A percentile compares a stretch with the other conserved stretches of the same genome.
Evolutionary conservation across 2,797 vertebrate species (phyloP).

Genomic region (Natrix natrix): DNA sequence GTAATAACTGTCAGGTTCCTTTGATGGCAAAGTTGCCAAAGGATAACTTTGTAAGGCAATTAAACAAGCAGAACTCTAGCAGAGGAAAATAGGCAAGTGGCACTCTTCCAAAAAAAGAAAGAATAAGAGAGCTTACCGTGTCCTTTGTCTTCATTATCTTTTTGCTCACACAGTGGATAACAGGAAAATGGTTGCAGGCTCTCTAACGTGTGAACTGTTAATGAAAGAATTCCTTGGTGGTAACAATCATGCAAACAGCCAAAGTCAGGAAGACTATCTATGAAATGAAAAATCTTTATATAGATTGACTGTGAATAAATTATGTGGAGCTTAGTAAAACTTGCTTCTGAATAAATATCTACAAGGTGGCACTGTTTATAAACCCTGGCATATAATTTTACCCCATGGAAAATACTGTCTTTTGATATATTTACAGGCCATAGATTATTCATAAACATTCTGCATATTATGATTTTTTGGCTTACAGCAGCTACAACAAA

Average conservation of each 20-base stretch:
- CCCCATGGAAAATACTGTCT: neutral
- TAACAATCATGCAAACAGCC: neutral
- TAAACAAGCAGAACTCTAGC: constrained; percentile 2
- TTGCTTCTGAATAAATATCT: neutral
- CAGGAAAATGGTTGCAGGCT: neutral
- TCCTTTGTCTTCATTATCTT: constrained; percentile 28
- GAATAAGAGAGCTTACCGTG: neutral
- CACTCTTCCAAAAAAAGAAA: constrained; percentile 3
- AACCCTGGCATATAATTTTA: neutral
- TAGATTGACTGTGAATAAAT: neutral
- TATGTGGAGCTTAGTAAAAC: neutral
- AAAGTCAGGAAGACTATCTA: neutral
- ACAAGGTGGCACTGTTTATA: neutral
- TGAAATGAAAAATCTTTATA: constrained; percentile 4
- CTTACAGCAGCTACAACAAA: neutral
- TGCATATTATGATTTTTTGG: neutral
- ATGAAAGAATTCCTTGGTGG: neutral
- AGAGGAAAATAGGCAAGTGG: neutral
- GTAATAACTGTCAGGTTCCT: neutral
- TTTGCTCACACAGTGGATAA: constrained; percentile 2
- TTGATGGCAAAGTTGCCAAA: constrained; percentile 9
- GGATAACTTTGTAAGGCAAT: neutral
- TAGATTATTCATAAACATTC: neutral
- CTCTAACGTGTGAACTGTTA: constrained; percentile 12
- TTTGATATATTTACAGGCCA: neutral